Evolutionary conservation across 1,140 invertebrate genomes (phyloP).

Genomic region (Aphaenogaster floridana): DNA sequence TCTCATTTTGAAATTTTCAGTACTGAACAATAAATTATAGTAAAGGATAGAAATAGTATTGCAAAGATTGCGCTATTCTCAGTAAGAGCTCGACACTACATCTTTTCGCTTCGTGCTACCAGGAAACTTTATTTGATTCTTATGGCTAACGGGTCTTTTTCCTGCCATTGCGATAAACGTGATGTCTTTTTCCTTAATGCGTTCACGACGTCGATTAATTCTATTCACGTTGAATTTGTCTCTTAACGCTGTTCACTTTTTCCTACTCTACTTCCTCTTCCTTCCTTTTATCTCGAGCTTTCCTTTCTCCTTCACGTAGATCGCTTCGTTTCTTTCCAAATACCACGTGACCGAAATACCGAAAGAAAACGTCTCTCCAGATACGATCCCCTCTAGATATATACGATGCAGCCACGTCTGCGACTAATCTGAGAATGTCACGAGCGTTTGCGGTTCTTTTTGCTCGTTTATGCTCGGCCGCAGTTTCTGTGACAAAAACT

Average conservation of each 20-base stretch:
- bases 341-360: slow-evolving; percentile 51
- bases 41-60: background rate
- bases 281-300: slow-evolving; percentile 31
- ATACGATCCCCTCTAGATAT: background rate
- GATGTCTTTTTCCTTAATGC: slow-evolving; percentile 55
- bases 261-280: slow-evolving; percentile 68
- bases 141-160: slow-evolving; percentile 13
- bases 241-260: slow-evolving; percentile 66
- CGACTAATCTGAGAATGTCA: slow-evolving; percentile 57
- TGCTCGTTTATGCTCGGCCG: slow-evolving; percentile 37
- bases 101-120: background rate
- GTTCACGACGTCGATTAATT: slow-evolving; percentile 54
- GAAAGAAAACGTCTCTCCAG: slow-evolving; percentile 9
- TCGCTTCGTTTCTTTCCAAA: slow-evolving; percentile 23
- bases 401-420: slow-evolving; percentile 13
- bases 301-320: background rate
- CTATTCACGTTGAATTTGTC: slow-evolving; percentile 61
- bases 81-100: background rate
- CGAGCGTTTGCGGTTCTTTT: slow-evolving; percentile 45
- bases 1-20: background rate
- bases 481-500: slow-evolving; percentile 47
- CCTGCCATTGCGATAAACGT: slow-evolving; percentile 24
- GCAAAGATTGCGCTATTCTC: slow-evolving; percentile 8
- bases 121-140: slow-evolving; percentile 39
- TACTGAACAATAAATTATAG: background rate